Percentiles rank a stretch among this genome's conserved stretches.
These are phyloP conservation scores for Troides oblongomaculatus DNA, from an alignment of 2,888 invertebrate genomes.

Conservation along the genomic window DNA sequence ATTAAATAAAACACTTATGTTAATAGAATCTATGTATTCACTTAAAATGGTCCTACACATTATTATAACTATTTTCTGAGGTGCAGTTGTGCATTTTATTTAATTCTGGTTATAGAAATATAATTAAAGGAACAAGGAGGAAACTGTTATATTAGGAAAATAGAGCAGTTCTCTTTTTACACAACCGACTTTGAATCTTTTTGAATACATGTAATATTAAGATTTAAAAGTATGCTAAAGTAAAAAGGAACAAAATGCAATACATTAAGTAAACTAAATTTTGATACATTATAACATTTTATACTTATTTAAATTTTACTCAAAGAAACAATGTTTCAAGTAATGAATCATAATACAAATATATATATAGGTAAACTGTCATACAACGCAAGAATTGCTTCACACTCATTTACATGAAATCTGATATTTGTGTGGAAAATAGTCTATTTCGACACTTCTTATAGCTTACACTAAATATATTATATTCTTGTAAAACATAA, in stretches of 20 bases:
- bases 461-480: too few species aligned
- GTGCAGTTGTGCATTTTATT: background rate
- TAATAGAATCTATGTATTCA: conserved; percentile 11
- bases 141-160: too few species aligned
- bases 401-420: background rate
- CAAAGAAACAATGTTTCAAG: background rate
- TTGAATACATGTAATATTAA: background rate
- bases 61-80: background rate
- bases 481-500: too few species aligned
- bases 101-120: background rate
- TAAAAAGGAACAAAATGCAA: background rate
- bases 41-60: conserved; percentile 4
- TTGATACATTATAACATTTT: background rate
- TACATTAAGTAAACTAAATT: background rate
- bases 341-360: background rate
- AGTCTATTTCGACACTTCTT: too few species aligned
- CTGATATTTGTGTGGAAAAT: too few species aligned
- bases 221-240: too few species aligned
- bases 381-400: background rate
- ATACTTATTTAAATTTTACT: background rate
- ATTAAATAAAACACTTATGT: conserved; percentile 25
- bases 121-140: background rate
- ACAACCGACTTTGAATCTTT: background rate
- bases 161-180: too few species aligned
- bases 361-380: background rate